Percentiles rank a stretch among this genome's conserved stretches.
These are phyloP conservation scores for Heliconius erato DNA, from an alignment of 2,888 invertebrate genomes.

Conservation along the genomic window DNA sequence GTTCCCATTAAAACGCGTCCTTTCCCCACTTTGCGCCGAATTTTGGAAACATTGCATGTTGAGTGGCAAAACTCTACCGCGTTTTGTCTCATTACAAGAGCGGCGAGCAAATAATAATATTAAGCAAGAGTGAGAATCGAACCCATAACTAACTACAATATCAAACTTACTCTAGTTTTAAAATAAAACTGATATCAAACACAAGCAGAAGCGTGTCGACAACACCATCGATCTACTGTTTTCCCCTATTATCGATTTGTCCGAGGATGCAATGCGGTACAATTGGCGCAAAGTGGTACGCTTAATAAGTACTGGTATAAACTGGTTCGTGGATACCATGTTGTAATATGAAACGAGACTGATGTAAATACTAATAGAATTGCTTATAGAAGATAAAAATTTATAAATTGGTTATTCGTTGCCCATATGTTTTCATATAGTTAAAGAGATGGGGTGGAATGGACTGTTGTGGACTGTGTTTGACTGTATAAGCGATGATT, in stretches of 20 bases:
- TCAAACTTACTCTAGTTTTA: background rate
- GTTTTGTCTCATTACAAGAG: too few species aligned
- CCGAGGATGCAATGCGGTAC: conserved; percentile 55
- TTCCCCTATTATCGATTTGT: conserved; percentile 65
- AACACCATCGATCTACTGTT: conserved; percentile 60
- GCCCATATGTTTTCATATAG: background rate
- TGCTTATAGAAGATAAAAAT: background rate
- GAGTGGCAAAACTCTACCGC: too few species aligned
- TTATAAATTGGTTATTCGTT: too few species aligned
- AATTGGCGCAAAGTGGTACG: conserved; percentile 57
- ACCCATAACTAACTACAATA: background rate
- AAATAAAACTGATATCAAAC: background rate
- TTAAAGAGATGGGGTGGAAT: background rate
- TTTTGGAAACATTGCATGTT: too few species aligned
- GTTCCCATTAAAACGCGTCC: too few species aligned
- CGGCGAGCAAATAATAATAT: too few species aligned
- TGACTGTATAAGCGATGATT: background rate
- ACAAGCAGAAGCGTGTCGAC: conserved; percentile 14
- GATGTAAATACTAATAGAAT: conserved; percentile 16
- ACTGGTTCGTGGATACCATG: conserved; percentile 31
- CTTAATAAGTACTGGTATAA: conserved; percentile 38
- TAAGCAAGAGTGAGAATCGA: too few species aligned
- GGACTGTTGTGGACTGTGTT: background rate
- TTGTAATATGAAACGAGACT: conserved; percentile 23
- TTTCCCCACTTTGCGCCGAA: too few species aligned